Conservation (phyloP, 2,113 vertebrate species). For the Coturnix japonica region DNA sequence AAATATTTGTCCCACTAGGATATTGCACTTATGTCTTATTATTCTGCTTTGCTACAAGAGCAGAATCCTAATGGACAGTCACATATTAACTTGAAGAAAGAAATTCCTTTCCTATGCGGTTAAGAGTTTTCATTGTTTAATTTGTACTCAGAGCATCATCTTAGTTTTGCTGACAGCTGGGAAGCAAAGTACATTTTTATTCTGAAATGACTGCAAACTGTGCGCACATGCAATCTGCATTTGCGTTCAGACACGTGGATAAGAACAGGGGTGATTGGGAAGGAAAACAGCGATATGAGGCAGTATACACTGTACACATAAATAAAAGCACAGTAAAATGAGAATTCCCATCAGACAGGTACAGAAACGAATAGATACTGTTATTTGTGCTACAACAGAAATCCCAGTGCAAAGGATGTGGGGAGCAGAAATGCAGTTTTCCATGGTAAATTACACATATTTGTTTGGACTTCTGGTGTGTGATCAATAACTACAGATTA, state of each 20-base stretch:
- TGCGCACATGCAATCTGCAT: not conserved
- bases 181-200: not conserved
- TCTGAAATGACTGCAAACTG: fast-evolving
- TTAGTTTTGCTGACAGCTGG: not conserved
- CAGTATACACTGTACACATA: not conserved
- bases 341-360: not conserved
- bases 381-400: not conserved
- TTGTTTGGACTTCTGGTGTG: not conserved
- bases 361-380: not conserved
- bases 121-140: not conserved
- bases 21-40: not conserved
- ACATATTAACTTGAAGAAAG: not conserved
- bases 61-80: not conserved
- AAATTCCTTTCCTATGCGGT: not conserved
- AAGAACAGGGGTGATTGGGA: not conserved
- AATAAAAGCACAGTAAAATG: not conserved
- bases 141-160: not conserved
- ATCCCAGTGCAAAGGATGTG: not conserved
- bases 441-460: not conserved
- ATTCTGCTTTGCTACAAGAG: not conserved
- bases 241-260: fast-evolving
- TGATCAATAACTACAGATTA: not conserved
- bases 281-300: not conserved
- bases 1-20: not conserved
- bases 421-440: not conserved